A percentile compares a stretch with the other conserved stretches of the same genome.
Conservation (phyloP, 1,140 invertebrate species). For the Eumaeus atala region DNA sequence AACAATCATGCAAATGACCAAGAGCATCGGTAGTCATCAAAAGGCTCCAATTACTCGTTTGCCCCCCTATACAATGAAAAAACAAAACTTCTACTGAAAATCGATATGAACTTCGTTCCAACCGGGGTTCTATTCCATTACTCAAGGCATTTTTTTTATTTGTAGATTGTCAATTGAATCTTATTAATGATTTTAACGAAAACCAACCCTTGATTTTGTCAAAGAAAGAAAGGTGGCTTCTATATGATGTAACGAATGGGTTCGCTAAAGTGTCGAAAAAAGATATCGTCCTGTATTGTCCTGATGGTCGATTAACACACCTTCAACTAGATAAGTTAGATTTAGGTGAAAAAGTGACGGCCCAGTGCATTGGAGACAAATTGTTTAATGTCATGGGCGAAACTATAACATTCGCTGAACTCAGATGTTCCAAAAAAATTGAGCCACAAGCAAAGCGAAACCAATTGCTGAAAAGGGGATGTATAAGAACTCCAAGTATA, state of each 20-base stretch:
- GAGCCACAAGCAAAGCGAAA: slow-evolving; percentile 23
- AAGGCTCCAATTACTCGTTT: too few species aligned
- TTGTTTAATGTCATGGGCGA: slow-evolving; percentile 28
- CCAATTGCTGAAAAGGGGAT: slow-evolving; percentile 21
- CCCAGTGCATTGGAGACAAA: slow-evolving; percentile 36
- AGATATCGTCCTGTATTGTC: slow-evolving; percentile 28
- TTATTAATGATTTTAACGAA: slow-evolving; percentile 17
- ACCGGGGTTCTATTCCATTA: too few species aligned
- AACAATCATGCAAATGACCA: too few species aligned
- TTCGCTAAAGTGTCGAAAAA: slow-evolving; percentile 26
- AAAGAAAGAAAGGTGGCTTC: neutral
- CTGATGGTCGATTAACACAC: slow-evolving; percentile 20
- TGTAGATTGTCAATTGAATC: slow-evolving; percentile 19
- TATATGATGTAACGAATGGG: slow-evolving; percentile 13
- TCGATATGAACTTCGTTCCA: too few species aligned
- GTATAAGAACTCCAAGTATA: slow-evolving; percentile 24
- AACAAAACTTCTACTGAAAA: too few species aligned
- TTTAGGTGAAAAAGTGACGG: slow-evolving; percentile 15
- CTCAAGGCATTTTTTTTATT: neutral
- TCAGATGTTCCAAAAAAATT: slow-evolving; percentile 37
- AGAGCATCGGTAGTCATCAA: too few species aligned
- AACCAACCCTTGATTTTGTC: slow-evolving; percentile 22
- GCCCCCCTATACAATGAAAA: too few species aligned
- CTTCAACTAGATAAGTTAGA: neutral
- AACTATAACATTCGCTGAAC: slow-evolving; percentile 30